phyloP scores from a whole-genome alignment of 2,113 vertebrate genomes.

The Fregetta grallaria region DNA sequence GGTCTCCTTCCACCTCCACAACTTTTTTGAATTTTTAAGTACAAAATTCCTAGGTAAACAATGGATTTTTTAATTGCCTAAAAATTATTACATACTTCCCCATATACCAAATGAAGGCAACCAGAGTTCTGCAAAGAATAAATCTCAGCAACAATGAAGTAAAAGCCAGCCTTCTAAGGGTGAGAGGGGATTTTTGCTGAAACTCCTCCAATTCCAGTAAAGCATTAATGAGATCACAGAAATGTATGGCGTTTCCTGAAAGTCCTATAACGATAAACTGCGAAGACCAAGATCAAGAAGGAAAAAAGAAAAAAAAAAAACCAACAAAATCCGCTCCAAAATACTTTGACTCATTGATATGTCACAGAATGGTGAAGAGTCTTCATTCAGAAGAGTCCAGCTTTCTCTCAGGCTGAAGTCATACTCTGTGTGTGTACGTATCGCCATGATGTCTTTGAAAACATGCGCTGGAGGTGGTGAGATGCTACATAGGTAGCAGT shows the following conservation, averaged over 20 bases:
- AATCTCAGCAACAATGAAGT: neutral
- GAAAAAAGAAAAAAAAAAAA: neutral
- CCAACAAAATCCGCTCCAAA: neutral
- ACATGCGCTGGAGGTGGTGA: neutral
- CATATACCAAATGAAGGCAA: accelerated
- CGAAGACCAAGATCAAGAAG: neutral
- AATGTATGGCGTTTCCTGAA: neutral
- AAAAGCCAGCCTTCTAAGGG: neutral
- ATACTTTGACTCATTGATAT: neutral
- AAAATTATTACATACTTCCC: neutral
- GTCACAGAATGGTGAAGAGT: neutral
- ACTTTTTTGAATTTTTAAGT: neutral
- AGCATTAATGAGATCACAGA: neutral
- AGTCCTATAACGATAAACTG: neutral
- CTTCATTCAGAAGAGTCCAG: neutral
- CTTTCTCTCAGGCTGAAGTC: neutral
- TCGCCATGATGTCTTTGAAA: neutral
- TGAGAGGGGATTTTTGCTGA: neutral
- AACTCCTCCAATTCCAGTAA: neutral
- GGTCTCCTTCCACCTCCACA: neutral
- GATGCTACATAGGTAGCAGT: neutral
- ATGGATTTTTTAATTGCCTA: neutral
- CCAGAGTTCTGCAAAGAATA: neutral
- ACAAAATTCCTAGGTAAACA: neutral
- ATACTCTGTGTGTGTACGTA: too few species aligned